Base-by-base conservation (phyloP, 64 coral and sea anemone genomes). In the Montipora efflorescens region DNA sequence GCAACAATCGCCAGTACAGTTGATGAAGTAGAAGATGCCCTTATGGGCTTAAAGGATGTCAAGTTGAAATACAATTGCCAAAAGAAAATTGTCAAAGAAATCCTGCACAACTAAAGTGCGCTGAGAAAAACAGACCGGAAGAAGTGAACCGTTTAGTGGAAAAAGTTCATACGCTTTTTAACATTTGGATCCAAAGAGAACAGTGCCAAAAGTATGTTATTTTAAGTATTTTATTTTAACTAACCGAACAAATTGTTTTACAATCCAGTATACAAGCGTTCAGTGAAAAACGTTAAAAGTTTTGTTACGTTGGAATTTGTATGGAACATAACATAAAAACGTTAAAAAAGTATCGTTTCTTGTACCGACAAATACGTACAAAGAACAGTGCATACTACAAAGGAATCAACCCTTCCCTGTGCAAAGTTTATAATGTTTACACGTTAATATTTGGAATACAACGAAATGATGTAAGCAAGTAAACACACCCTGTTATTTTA, bases 1-100 rank as follows among this genome's bases (percentile, higher is more conserved):
- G 75, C 74, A 78, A 59, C 6, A 46, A 90, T 90, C 4, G 62
- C 5, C 20, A 90, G 22, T 75, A 90, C 74, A 44, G 51, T 59
- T 10, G 88, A 90, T 61, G 88, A 90, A 58, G 79, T 70, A 16
- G 88, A 79, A 59, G 53, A 90, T 45, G 88, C 75, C 25, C 45
- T 90, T 12, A 90, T 90, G 75, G 22, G 13, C 16, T 47, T 66
- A 78, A 62, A 19, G 6, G 36, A 90, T 18, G 49, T 90, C n/a
- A 90, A 90, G 25, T 75, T 75, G 43, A 75, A 62, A 78, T 78
- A 75, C 57, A 75, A 76, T 64, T 70, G 36, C 61, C 21, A 87
- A 70, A 69, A 22, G 13, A 87, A 87, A 7, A 87, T 87, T 70
- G 62, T 87, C 3, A 66, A 87, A 87, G 83, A 86, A 62, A 47